Evolutionary conservation across 2,888 invertebrate genomes (phyloP), one percentile per base, ranked within the genome.

Genomic region (Erannis defoliaria): DNA sequence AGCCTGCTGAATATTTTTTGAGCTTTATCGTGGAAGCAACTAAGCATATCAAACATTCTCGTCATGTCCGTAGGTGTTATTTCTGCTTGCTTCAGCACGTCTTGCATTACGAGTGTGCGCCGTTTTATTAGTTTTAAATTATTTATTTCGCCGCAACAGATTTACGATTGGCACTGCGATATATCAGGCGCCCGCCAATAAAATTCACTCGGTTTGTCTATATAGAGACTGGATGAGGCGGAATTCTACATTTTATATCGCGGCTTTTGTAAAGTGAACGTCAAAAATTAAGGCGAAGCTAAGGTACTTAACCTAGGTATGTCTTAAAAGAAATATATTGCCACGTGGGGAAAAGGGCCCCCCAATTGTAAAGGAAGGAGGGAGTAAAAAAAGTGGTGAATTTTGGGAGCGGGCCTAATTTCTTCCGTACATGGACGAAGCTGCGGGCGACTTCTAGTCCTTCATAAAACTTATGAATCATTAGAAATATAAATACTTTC

Each of bases 41-140:
- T 6, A 12, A 19, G 19, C 6, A 31, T 46, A 31, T 31, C 46
- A 46, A 40, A 12, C 10, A 55, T 54, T 58, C 53, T 8, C 18
- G 31, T 53, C 55, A 43, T 43, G 64, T 50, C 31, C 38, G 40
- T 46, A 49, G 45, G 46, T 56, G 46, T 40, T 40, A 51, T 53
- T 51, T 53, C 29, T 45, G 35, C 51, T 18, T 48, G 53, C 50
- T 38, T 50, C 38, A 51, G 62, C 71, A 66, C 66, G 50, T 45
- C 64, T 49, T 56, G 64, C 69, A 78, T 77, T 73, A 75, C 75
- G 67, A 66, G 73, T 56, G 67, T 71, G 74, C 77, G 72, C 70
- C 66, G 79, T 84, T 90, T 90, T 90, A 91, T 91, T 90, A 88
- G 89, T 89, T 91, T 89, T 90, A 92, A 92, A 93, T 92, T 92